phyloP scores from a whole-genome alignment of 2,113 vertebrate genomes.

The Aegotheles bennettii region DNA sequence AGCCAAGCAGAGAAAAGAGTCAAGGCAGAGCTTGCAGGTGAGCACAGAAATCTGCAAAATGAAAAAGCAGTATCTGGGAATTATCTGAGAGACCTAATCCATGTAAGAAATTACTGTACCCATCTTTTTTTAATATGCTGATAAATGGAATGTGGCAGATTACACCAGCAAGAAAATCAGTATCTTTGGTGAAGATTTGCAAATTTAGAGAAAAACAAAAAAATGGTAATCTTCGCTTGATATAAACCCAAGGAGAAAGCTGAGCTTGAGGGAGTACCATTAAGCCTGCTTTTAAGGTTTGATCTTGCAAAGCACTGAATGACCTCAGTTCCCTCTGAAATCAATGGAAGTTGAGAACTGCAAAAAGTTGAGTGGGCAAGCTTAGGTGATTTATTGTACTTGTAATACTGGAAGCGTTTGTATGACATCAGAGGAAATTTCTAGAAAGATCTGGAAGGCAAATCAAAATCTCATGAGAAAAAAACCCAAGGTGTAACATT shows the following conservation, averaged over 20 bases:
- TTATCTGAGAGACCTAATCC: conserved; percentile 12
- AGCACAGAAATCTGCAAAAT: neutral
- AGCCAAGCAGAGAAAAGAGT: conserved; percentile 3
- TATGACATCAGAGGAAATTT: neutral
- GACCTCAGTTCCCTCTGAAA: neutral
- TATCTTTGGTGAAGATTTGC: neutral
- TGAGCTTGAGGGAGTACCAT: neutral
- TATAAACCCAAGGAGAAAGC: neutral
- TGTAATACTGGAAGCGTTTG: neutral
- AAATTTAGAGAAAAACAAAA: neutral
- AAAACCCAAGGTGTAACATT: neutral
- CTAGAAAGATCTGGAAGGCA: neutral
- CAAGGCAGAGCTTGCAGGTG: conserved; percentile 10
- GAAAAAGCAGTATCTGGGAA: neutral
- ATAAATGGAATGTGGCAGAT: neutral
- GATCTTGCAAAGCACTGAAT: neutral
- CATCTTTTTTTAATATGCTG: neutral
- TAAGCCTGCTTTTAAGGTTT: neutral
- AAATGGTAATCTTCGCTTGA: neutral
- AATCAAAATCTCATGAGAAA: neutral
- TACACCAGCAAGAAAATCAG: neutral
- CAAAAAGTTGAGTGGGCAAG: neutral
- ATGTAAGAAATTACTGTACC: neutral
- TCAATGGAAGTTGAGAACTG: neutral
- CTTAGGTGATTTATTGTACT: neutral